A percentile compares a stretch with the other conserved stretches of the same genome.
Evolutionary conservation across 2,888 invertebrate genomes (phyloP).

Genomic region (Epinotia ramella): DNA sequence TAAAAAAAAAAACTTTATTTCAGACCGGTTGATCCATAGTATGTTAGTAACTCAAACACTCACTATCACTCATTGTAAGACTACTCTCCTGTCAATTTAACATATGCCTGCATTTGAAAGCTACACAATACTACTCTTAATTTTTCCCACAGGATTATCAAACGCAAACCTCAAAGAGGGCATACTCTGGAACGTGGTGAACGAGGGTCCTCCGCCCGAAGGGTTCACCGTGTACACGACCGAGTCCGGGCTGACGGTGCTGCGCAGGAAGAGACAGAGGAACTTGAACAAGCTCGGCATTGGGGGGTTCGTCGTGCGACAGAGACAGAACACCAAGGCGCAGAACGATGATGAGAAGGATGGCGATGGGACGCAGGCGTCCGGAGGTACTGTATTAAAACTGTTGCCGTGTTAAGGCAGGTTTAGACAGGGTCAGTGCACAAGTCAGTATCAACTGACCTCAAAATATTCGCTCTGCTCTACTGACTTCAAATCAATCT

Average conservation of each 20-base stretch:
- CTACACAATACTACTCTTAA: background rate
- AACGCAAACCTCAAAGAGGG: slow-evolving; percentile 90
- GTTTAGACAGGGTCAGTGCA: no score
- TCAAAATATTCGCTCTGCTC: no score
- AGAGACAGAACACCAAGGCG: slow-evolving; percentile 82
- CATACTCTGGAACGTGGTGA: slow-evolving; percentile 91
- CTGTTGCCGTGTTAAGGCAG: no score
- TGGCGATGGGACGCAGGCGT: slow-evolving; percentile 67
- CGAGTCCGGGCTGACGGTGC: slow-evolving; percentile 92
- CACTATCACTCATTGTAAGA: no score
- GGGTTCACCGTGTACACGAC: slow-evolving; percentile 92
- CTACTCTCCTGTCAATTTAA: no score
- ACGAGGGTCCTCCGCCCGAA: slow-evolving; percentile 93
- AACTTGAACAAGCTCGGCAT: slow-evolving; percentile 95
- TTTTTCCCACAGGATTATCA: slow-evolving; percentile 54
- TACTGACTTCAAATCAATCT: no score
- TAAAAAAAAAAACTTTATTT: no score
- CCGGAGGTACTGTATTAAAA: slow-evolving; percentile 58
- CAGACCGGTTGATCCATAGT: no score
- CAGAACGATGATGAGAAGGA: slow-evolving; percentile 73
- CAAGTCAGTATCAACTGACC: no score
- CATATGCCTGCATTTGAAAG: no score
- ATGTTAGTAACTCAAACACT: no score
- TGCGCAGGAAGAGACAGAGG: slow-evolving; percentile 93
- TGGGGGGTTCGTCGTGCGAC: slow-evolving; percentile 94